Base-by-base conservation (phyloP, 2,888 invertebrate genomes). In the Drosophila nr. perissopoda region DNA sequence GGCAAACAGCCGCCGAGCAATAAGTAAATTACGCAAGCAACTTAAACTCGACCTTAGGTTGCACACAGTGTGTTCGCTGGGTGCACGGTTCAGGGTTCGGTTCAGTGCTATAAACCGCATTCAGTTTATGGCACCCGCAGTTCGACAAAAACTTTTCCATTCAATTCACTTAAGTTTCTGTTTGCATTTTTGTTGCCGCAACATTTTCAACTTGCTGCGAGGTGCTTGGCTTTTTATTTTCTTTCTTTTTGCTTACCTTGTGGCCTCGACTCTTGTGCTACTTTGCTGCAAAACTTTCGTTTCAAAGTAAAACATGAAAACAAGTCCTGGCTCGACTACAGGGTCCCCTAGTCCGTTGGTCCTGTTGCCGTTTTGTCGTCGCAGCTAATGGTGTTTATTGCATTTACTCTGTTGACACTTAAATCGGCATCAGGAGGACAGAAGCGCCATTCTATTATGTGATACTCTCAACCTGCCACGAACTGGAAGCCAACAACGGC, bases 311-410 rank as follows among this genome's bases (percentile, higher is more conserved):
- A 83, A 81, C 73, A 71, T 53, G 66, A 73, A 72, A 68, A 80
- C 60, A 74, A 33, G 68, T 79, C 31, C 68, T 63, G 53, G 54
- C 53, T 27, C 11, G 40, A 40, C 46, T 18, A 40, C 52, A 51
- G 34, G 31, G 29, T 38, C 29, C 21, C 42, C 61, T 46, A 31
- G 21, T 46, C 54, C 53, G 34, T 27, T 33, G 34, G 33, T 54
- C 27, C 34, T 53, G 52, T 48, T 46, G 59, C 42, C 42, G 52
- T 48, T 34, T 53, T 52, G 59, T 59, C 73, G 74, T 78, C 72
- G 71, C 74, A 76, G 88, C 90, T 85, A 90, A 86, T 90, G 90
- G 87, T 87, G 87, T 90, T 87, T 87, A 87, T 87, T 87, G 89
- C 90, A 88, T 87, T 87, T 90, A 78, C 81, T 88, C 76, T 81